Evolutionary conservation across 2,113 vertebrate species (phyloP), one percentile per base, ranked within the genome.

Genomic region (Fulmarus glacialis): DNA sequence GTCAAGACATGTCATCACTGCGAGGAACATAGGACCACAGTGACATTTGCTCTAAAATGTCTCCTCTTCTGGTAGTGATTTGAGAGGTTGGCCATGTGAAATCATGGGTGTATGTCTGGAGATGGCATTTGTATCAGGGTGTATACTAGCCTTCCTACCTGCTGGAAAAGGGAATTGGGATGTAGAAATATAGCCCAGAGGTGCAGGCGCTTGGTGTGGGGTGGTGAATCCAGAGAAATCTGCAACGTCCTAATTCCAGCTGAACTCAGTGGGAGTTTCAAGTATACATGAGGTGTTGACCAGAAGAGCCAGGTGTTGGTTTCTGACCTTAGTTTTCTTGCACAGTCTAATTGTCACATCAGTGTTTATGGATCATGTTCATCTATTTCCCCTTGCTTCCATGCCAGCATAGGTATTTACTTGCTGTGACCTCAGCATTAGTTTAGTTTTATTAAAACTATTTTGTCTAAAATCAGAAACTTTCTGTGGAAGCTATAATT

Each of bases 161-260:
- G 36, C 8, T 85, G 7, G 10, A n/a, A 64, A 72, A 85, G 12
- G 26, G 40, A 93, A 21, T 2, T 50, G 11, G 6, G 10, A 32
- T 48, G 5, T 48, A 58, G 50, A 81, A 89, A 60, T 7, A 14
- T 2, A 70, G 27, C 26, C 30, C n/a, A 78, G 19, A 0, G 0
- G 10, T 13, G 6, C 9, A 75, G 20, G 30, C 0, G 2, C 22
- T 64, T 0, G 0, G 19, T 59, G 47, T 2, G 2, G 4, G 17
- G 12, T 40, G 19, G 8, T 30, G 34, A 82, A 80, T 45, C 19
- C 1, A 4, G 34, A 72, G 30, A 75, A 89, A 64, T 53, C 13
- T 60, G 10, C 18, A 58, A 9, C 2, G 2, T 66, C 23, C 7
- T 52, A 32, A 55, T 79, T 71, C 19, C 24, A 52, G 8, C 3